These are phyloP conservation scores for Linnaemya vulpina DNA, from an alignment of 2,888 invertebrate genomes.

Conservation along the genomic window DNA sequence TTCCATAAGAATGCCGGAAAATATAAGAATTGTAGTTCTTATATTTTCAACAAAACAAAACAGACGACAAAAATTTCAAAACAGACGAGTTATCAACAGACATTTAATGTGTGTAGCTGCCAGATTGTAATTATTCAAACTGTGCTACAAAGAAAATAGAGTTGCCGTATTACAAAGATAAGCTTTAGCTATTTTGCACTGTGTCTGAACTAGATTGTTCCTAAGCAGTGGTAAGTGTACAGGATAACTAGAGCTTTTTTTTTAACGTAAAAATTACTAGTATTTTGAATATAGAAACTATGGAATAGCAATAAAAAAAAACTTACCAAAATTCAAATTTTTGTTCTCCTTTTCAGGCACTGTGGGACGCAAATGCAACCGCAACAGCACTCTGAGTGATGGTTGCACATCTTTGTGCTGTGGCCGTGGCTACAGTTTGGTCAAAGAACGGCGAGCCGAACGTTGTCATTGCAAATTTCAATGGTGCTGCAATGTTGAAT, in stretches of 20 bases:
- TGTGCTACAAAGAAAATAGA: slow-evolving; percentile 7
- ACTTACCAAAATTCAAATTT: not conserved
- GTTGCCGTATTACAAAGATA: not conserved
- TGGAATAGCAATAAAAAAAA: not conserved
- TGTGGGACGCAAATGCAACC: slow-evolving; percentile 90
- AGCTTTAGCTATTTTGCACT: not conserved
- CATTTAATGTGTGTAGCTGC: not conserved
- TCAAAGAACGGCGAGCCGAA: slow-evolving; percentile 89
- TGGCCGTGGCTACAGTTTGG: slow-evolving; percentile 92
- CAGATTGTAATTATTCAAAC: not conserved
- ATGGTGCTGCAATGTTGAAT: slow-evolving; percentile 97
- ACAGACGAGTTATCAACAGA: too few relatives aligned
- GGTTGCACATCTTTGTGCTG: slow-evolving; percentile 95
- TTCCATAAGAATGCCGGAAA: too few relatives aligned
- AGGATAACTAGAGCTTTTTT: not conserved
- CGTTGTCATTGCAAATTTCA: slow-evolving; percentile 95
- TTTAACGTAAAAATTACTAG: too few relatives aligned
- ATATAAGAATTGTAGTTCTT: too few relatives aligned
- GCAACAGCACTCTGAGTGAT: slow-evolving; percentile 88
- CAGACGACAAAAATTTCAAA: too few relatives aligned
- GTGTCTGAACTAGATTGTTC: not conserved
- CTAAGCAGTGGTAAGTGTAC: not conserved
- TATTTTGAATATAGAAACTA: not conserved
- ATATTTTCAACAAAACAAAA: too few relatives aligned
- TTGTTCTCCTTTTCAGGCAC: slow-evolving; percentile 85